A percentile compares a stretch with the other conserved stretches of the same genome.
Evolutionary conservation across 2,888 invertebrate genomes (phyloP).

Genomic region (Cheilosia scutellata): DNA sequence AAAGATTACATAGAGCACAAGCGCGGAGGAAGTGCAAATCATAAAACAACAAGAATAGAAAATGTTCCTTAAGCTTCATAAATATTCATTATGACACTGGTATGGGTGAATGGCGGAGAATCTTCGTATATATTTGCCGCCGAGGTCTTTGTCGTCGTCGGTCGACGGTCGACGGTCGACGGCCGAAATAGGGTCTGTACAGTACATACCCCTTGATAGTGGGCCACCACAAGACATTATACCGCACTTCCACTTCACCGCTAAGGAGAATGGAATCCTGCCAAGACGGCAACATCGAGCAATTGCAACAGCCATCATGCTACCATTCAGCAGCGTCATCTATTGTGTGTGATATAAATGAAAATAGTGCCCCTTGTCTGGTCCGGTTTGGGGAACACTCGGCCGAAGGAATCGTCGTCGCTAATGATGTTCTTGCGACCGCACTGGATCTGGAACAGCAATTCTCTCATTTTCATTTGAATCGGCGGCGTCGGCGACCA

Average conservation of each 20-base stretch:
- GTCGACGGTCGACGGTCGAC: background rate
- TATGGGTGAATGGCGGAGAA: constrained; percentile 4
- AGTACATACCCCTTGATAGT: background rate
- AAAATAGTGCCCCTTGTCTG: background rate
- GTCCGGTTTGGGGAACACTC: background rate
- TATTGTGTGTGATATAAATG: background rate
- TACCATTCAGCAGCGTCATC: background rate
- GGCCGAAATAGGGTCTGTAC: background rate
- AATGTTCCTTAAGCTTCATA: constrained; percentile 82
- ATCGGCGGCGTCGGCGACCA: constrained; percentile 5
- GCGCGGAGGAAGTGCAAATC: constrained; percentile 80
- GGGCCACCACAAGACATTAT: constrained; percentile 25
- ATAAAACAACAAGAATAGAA: constrained; percentile 82
- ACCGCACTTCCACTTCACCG: constrained; percentile 8
- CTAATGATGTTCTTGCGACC: constrained; percentile 51
- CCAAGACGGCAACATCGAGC: constrained; percentile 10
- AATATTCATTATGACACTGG: constrained; percentile 81
- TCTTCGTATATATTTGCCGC: background rate
- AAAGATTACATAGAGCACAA: constrained; percentile 29
- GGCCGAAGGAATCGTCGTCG: constrained; percentile 28
- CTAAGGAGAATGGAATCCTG: background rate
- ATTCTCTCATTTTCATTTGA: constrained; percentile 45
- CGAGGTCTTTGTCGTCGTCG: background rate
- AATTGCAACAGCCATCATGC: background rate
- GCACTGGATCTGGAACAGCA: constrained; percentile 11